A percentile compares a stretch with the other conserved stretches of the same genome.
Conservation (phyloP, 2,797 vertebrate genomes). For the Chromis chromis region DNA sequence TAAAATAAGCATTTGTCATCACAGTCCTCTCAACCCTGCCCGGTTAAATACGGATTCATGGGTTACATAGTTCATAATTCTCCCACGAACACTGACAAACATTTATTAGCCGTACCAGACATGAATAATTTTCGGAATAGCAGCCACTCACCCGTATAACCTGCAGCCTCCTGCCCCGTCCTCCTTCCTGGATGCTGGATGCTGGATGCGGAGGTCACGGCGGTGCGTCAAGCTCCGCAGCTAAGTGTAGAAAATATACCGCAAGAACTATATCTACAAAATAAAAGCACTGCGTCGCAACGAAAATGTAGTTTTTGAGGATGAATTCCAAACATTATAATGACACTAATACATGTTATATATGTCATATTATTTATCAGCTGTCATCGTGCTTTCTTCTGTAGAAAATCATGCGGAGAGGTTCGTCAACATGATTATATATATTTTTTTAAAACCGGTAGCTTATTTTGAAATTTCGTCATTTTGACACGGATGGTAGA, state of each 20-base stretch:
- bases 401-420: not conserved
- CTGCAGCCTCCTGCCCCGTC: not conserved
- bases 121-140: too few relatives aligned
- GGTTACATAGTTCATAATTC: too few relatives aligned
- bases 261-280: not conserved
- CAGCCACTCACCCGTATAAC: too few relatives aligned
- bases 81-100: too few relatives aligned
- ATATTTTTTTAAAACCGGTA: constrained; percentile 17
- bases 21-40: too few relatives aligned
- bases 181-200: constrained; percentile 25
- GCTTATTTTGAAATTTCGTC: not conserved
- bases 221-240: constrained; percentile 1
- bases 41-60: too few relatives aligned
- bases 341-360: not conserved
- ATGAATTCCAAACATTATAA: rapidly evolving
- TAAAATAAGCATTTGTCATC: too few relatives aligned
- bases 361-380: not conserved
- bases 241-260: rapidly evolving
- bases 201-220: constrained; percentile 4
- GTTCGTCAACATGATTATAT: not conserved
- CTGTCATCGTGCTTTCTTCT: rapidly evolving
- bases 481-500: not conserved
- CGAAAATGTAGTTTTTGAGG: not conserved
- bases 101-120: too few relatives aligned
- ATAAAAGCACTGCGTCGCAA: not conserved